Evolutionary conservation across 1,140 invertebrate species (phyloP), one percentile per base, ranked within the genome.

Genomic region (Euglossa dilemma): DNA sequence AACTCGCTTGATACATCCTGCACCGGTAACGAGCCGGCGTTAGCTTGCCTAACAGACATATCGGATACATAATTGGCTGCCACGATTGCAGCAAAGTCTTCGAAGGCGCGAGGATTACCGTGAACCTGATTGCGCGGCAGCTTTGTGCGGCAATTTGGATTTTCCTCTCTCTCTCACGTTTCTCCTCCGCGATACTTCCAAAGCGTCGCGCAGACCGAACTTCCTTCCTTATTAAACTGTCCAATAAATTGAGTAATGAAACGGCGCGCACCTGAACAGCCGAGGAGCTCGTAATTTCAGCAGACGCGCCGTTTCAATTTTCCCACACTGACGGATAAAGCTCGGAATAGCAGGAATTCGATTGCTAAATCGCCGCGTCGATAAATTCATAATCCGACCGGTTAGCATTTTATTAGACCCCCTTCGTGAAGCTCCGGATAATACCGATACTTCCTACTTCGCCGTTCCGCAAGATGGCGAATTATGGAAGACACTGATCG

Each of bases 131-230:
- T 87, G 75, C 80, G 45, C 57, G 56, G 23, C 73, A 87, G 85
- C 85, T 86, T 87, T 79, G 85, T 87, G 73, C n/a, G 43, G 74
- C 71, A 86, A 87, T 87, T 87, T 87, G 85, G 85, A 87, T 87
- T 83, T 78, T 83, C 85, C 70, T 23, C 69, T 64, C 81, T 81
- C 50, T 45, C 28, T 50, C 36, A n/a, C n/a, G n/a, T n/a, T n/a
- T n/a, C 61, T 36, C 9, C 45, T 23, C n/a, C n/a, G 20, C 77
- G 11, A 61, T 79, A 59, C 77, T 79, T 54, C 11, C 36, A 4
- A 36, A 36, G 25, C 54, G 23, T 59, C 43, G 45, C 9, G 14
- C 20, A 36, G 6, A 25, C 69, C 4, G 47, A 59, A 59, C 54
- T 36, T n/a, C 14, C 56, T 50, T 71, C 54, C 47, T 64, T 73